These are phyloP conservation scores for Callipepla squamata DNA, from an alignment of 2,113 vertebrate genomes.

Conservation along the genomic window DNA sequence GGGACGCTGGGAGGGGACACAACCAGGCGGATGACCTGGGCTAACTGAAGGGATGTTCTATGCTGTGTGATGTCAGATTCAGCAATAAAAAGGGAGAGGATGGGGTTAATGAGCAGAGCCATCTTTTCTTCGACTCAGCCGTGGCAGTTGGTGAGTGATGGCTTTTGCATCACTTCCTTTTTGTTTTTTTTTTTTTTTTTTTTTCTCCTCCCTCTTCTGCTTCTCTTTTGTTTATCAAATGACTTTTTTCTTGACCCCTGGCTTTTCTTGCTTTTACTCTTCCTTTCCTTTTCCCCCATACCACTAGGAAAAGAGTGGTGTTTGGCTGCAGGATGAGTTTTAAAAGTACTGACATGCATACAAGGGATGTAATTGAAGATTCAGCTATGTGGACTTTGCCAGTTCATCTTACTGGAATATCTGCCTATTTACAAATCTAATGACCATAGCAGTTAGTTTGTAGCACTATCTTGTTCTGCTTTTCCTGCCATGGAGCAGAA, in stretches of 20 bases:
- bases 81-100: background rate
- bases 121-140: background rate
- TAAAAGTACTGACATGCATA: background rate
- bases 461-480: background rate
- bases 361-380: background rate
- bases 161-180: background rate
- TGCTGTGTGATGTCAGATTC: background rate
- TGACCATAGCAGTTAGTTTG: background rate
- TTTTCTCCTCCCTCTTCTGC: too few species aligned
- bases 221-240: background rate
- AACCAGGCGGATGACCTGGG: background rate
- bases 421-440: background rate
- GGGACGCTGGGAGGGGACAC: background rate
- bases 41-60: background rate
- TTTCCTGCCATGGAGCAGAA: background rate
- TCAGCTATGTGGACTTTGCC: background rate
- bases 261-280: background rate
- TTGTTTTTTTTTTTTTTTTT: background rate
- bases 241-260: background rate
- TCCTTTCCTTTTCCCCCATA: background rate
- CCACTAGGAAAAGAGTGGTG: too few species aligned
- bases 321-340: background rate
- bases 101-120: background rate
- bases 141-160: background rate
- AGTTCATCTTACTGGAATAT: background rate